Evolutionary conservation across 1,140 invertebrate species (phyloP).

Genomic region (Drosophila seguyi): DNA sequence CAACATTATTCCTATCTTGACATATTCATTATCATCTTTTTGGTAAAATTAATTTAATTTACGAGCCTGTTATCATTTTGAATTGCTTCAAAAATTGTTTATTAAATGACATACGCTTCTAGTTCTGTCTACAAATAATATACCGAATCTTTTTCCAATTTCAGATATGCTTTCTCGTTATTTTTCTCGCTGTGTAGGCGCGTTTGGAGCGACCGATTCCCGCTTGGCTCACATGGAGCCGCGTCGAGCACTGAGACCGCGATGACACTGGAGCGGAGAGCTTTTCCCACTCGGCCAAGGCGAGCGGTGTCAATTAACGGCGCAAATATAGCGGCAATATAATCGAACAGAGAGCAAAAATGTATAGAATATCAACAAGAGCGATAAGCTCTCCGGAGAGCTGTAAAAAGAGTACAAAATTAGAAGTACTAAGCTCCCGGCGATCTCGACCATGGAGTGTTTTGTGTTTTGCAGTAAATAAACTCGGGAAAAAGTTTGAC

Average conservation of each 20-base stretch:
- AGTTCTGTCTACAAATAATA: background rate
- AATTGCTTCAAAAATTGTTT: too few relatives aligned
- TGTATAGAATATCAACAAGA: constrained; percentile 15
- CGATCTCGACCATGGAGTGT: constrained; percentile 4
- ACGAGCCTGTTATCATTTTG: background rate
- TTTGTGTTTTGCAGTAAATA: constrained; percentile 17
- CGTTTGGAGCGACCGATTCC: constrained; percentile 31
- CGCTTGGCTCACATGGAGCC: constrained; percentile 68
- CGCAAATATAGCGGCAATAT: constrained; percentile 53
- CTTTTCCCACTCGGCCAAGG: constrained; percentile 38
- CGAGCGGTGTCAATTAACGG: constrained; percentile 69
- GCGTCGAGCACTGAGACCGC: constrained; percentile 59
- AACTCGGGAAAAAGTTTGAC: constrained; percentile 10
- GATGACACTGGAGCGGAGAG: constrained; percentile 35
- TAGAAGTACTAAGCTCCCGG: background rate
- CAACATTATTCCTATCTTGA: background rate
- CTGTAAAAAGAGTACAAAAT: background rate
- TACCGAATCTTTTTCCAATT: background rate
- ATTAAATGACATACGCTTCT: background rate
- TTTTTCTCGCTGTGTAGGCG: constrained; percentile 17
- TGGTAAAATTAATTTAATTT: background rate
- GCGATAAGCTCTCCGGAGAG: constrained; percentile 35
- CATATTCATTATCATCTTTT: background rate
- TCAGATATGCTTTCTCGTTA: background rate
- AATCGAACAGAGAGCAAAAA: constrained; percentile 21